Base-by-base conservation (phyloP, 92 coral and sea anemone species). In the Siderastrea siderea region DNA sequence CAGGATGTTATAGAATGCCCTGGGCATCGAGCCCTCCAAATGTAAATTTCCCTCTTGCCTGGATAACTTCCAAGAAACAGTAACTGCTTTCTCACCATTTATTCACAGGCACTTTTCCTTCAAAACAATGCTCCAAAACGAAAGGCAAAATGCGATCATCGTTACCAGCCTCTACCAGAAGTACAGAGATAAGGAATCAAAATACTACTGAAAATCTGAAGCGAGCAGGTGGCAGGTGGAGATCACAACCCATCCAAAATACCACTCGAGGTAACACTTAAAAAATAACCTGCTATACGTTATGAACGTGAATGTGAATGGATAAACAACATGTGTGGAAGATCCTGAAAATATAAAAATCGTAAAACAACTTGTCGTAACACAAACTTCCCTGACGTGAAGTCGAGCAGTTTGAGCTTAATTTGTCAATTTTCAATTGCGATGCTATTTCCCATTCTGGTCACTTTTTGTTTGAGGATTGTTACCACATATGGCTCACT, bases 101-200 rank as follows among this genome's bases (percentile, higher is more conserved):
- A 54, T 62, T 64, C 10, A 87, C 13, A 58, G 84, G 79, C 51
- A 87, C 71, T 74, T 10, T 50, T 75, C 75, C 80, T 75, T 74
- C 83, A 8, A 48, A n/a, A 13, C 87, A 79, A 68, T 82, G n/a
- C 68, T 82, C 87, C 62, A 87, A 71, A 79, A 79, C 80, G 12
- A 80, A 79, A 7, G 86, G 86, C 76, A 87, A 79, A 61, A 87
- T 80, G 15, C 67, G 67, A 80, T 68, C 85, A 78, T 78, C 61
- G n/a, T 86, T 72, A 5, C 19, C 68, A 6, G 26, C 90, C 38
- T 69, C 19, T 45, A 26, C 38, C 38, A 26, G 38, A 26, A 26
- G 38, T 26, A 26, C 38, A 26, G 38, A 26, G 38, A 26, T 26
- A 26, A 26, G 38, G 38, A 26, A 26, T 26, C 38, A 26, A 26